Evolutionary conservation across 2,113 vertebrate genomes (phyloP), one percentile per base, ranked within the genome.

Genomic region (Odontophorus gujanensis): DNA sequence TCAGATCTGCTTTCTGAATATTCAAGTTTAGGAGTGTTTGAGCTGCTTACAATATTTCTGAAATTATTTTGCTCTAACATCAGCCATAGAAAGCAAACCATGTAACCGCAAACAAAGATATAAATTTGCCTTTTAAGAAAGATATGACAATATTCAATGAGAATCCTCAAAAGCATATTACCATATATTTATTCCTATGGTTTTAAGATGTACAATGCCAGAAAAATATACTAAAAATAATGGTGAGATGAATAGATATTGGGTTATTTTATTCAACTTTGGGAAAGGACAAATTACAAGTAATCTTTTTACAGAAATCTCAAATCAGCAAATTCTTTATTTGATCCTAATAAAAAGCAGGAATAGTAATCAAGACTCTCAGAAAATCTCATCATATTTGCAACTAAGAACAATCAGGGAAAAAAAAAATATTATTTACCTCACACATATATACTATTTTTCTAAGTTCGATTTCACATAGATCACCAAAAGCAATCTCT

Each of bases 51-150:
- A 48, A 21, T 63, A 67, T 40, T 62, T 15, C 53, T 76, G 48
- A 66, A 80, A 73, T 40, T 0, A 74, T 77, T 30, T 73, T 57
- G 15, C 20, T 55, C 21, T 73, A 40, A 51, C 1, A 1, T 36
- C 11, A 36, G 72, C 1, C 1, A 2, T 0, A 53, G 51, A 53
- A 53, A 53, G 26, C 51, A 53, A 53, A 76, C 1, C 1, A 2
- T 0, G 0, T 20, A 68, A 47, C 2, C 11, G 15, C 13, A 75
- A 89, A 59, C 3, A 36, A 61, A 79, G 38, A 2, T n/a, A 47
- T 16, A 59, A 82, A 47, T 24, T 4, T 65, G 7, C 4, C 22
- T 68, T 90, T 92, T 73, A 58, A 38, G 50, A 81, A 61, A 76
- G 4, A 24, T 13, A 36, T 40, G 6, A 9, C 6, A 77, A 36